Conservation (phyloP, 2,113 vertebrate genomes). For the Hemichromis elongatus region DNA sequence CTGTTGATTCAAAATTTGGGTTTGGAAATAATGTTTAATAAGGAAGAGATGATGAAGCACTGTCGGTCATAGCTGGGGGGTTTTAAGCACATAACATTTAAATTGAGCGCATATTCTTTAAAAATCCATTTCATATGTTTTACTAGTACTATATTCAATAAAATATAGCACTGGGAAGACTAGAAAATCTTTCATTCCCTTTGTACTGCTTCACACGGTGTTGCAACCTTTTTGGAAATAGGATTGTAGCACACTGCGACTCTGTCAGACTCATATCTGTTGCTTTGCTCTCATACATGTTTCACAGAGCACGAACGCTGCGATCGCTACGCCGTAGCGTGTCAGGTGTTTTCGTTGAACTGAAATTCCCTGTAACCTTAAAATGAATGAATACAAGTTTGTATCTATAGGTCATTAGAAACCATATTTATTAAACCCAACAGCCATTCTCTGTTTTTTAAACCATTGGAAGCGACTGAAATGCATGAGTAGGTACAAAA, state of each 20-base stretch:
- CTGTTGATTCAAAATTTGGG: background rate
- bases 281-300: background rate
- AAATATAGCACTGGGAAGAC: background rate
- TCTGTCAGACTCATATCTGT: background rate
- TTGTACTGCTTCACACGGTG: background rate
- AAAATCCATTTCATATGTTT: background rate
- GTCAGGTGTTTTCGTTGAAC: background rate
- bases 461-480: background rate
- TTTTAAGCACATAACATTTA: background rate
- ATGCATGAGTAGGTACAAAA: background rate
- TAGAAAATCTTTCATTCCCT: background rate
- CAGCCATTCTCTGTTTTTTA: accelerated
- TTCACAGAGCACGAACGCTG: background rate
- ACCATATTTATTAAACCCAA: background rate
- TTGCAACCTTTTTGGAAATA: background rate
- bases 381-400: background rate
- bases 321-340: background rate
- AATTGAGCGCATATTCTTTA: background rate
- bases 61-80: background rate
- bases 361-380: background rate
- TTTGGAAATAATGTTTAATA: background rate
- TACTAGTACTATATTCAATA: background rate
- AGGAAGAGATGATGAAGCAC: background rate
- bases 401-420: background rate
- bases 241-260: background rate